Evolutionary conservation across 2,888 invertebrate genomes (phyloP).

Genomic region (Dasypolia templi): DNA sequence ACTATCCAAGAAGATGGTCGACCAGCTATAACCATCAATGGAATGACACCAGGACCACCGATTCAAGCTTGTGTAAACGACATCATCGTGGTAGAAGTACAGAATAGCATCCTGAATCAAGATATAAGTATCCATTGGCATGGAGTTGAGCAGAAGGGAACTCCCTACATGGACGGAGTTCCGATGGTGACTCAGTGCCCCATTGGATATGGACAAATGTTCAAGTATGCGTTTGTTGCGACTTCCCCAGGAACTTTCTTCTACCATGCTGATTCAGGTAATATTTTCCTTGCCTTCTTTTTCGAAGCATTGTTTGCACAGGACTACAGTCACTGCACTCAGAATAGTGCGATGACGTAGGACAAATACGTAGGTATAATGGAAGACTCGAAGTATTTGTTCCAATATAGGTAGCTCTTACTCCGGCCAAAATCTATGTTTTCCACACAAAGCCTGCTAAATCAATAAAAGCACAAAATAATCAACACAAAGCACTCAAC

Average conservation of each 20-base stretch:
- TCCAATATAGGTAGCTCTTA: not conserved
- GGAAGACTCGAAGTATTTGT: not conserved
- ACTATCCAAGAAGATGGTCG: conserved; percentile 76
- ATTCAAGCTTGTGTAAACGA: conserved; percentile 93
- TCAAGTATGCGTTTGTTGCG: conserved; percentile 93
- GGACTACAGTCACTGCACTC: not conserved
- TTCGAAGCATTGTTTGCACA: not conserved
- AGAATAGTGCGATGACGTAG: not conserved
- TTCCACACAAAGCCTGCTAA: not conserved
- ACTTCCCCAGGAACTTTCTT: conserved; percentile 93
- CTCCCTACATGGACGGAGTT: conserved; percentile 94
- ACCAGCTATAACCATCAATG: conserved; percentile 81
- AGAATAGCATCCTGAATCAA: conserved; percentile 92
- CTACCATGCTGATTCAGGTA: conserved; percentile 92
- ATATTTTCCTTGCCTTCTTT: not conserved
- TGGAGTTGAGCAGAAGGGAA: conserved; percentile 91
- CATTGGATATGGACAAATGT: conserved; percentile 92
- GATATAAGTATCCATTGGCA: conserved; percentile 95
- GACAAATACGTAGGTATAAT: too few species aligned
- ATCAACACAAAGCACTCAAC: too few species aligned
- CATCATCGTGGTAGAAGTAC: conserved; percentile 93
- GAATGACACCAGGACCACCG: conserved; percentile 87
- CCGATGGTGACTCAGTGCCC: conserved; percentile 95
- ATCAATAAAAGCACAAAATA: not conserved
- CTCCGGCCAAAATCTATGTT: not conserved